These are phyloP conservation scores for Orthosia gracilis DNA, from an alignment of 2,888 invertebrate genomes.

Conservation along the genomic window DNA sequence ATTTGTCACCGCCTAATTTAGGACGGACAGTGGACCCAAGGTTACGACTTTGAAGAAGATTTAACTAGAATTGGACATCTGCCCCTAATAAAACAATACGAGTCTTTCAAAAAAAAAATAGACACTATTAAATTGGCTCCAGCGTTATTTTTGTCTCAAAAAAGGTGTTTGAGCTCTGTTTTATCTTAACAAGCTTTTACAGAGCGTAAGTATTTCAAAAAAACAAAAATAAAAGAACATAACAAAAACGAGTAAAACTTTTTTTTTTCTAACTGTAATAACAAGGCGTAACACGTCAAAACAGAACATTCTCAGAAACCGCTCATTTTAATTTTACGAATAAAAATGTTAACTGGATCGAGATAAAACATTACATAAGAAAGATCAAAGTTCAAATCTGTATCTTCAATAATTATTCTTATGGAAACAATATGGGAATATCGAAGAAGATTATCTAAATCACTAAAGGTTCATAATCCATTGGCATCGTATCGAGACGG, in stretches of 20 bases:
- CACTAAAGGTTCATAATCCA: too few species aligned
- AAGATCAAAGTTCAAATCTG: conserved; percentile 4
- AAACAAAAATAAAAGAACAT: not conserved
- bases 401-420: not conserved
- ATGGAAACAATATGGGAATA: not conserved
- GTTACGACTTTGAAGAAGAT: conserved; percentile 31
- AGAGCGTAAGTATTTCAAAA: conserved; percentile 1
- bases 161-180: not conserved
- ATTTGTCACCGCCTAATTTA: conserved; percentile 32
- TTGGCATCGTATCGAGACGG: too few species aligned
- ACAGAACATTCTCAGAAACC: conserved; percentile 10
- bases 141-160: not conserved
- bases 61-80: conserved; percentile 15
- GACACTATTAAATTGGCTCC: conserved; percentile 6
- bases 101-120: conserved; percentile 8
- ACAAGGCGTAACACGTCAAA: conserved; percentile 11
- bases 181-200: conserved; percentile 7
- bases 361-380: conserved; percentile 10
- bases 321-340: not conserved
- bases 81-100: conserved; percentile 26
- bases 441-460: not conserved
- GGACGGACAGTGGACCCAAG: conserved; percentile 21
- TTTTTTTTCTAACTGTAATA: conserved; percentile 8
- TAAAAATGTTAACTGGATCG: not conserved
- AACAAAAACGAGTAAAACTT: not conserved